Conservation (phyloP, 2,888 invertebrate species). For the Apamea monoglypha region DNA sequence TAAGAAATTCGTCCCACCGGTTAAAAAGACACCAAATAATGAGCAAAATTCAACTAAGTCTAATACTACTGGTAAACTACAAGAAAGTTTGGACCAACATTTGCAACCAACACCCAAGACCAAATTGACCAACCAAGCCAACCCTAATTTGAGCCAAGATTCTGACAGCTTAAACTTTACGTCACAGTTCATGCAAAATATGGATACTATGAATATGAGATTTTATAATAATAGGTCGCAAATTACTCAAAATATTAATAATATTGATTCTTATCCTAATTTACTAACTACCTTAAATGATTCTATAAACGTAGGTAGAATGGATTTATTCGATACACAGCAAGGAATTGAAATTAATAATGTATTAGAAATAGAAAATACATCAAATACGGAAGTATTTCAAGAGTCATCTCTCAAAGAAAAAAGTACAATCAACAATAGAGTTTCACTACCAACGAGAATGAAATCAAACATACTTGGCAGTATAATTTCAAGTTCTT, state of each 20-base stretch:
- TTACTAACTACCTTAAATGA: neutral
- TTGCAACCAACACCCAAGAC: conserved; percentile 3
- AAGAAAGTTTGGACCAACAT: conserved; percentile 18
- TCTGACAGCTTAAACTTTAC: neutral
- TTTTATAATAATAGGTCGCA: neutral
- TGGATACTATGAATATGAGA: neutral
- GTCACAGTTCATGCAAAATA: neutral
- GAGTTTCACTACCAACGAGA: conserved; percentile 17
- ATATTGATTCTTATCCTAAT: conserved; percentile 3
- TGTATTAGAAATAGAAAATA: neutral
- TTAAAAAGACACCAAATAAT: conserved; percentile 59
- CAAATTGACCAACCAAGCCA: neutral
- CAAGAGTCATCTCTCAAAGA: neutral
- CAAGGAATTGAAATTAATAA: neutral
- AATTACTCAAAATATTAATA: neutral
- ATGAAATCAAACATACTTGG: conserved; percentile 61
- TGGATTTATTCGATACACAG: neutral
- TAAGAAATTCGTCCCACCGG: conserved; percentile 78
- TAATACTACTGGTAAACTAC: neutral
- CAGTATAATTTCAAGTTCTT: conserved; percentile 76
- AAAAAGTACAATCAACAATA: conserved; percentile 11
- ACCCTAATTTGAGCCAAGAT: neutral
- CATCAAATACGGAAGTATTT: neutral
- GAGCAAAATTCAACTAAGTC: neutral
- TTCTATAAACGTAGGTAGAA: conserved; percentile 4